Evolutionary conservation across 2,113 vertebrate species (phyloP), one percentile per base, ranked within the genome.

Genomic region (Otus sunia): DNA sequence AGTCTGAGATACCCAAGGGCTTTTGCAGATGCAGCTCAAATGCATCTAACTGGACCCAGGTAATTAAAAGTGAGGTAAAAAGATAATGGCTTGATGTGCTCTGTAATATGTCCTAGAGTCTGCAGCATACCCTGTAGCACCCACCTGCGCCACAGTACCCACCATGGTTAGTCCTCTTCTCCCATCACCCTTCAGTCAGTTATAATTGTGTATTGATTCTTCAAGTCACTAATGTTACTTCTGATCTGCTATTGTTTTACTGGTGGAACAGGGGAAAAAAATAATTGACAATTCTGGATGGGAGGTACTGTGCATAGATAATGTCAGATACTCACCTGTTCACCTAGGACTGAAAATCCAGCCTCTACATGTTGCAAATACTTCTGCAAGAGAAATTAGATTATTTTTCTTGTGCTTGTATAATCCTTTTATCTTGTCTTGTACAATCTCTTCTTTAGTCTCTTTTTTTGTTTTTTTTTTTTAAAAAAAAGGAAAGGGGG

Each of bases 221-320:
- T n/a, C 21, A 73, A 49, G 27, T n/a, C 47, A 63, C 12, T 30
- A 12, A 32, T 21, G 9, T 55, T 67, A 74, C 27, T 29, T 74
- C 47, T 67, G 39, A 26, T 47, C 15, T 89, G 21, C 3, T 81
- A 22, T 75, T 82, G 25, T 37, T 63, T 27, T 15, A 36, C 9
- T 26, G 9, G 11, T 34, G 26, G 47, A 88, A 59, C 18, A 47
- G 26, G 3, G 6, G 3, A 5, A 45, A 49, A 43, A 26, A 0
- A 11, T 5, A 1, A 11, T 68, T 36, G 15, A n/a, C 22, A 32
- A 0, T 53, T 87, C 32, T 75, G 32, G 11, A 7, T 3, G 2
- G 29, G 62, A 67, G 15, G 5, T 63, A 7, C 10, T 56, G 13
- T 15, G 4, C 26, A 43, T 11, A 29, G 7, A 23, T 9, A 41